Evolutionary conservation across 2,888 invertebrate genomes (phyloP).

Genomic region (Philhelius pedissequus): DNA sequence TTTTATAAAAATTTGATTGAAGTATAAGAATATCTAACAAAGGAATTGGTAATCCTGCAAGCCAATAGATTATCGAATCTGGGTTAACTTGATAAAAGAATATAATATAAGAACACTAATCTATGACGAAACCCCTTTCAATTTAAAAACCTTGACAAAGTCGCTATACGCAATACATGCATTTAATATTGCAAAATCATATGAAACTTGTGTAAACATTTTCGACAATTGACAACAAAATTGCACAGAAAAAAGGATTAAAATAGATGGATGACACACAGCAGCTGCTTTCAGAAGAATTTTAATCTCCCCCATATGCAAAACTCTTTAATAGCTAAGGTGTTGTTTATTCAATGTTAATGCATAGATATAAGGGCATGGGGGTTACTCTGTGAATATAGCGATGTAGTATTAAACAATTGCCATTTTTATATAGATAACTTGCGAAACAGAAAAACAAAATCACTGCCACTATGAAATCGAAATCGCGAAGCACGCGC

Average conservation of each 20-base stretch:
- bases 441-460: neutral
- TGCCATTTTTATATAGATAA: neutral
- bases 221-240: conserved; percentile 32
- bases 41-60: conserved; percentile 45
- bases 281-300: neutral
- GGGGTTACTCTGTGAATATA: conserved; percentile 3
- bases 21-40: conserved; percentile 13
- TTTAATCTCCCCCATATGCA: conserved; percentile 57
- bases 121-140: neutral
- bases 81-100: conserved; percentile 44
- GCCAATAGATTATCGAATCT: conserved; percentile 53
- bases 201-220: conserved; percentile 45
- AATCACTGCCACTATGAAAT: conserved; percentile 30
- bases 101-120: conserved; percentile 13
- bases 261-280: conserved; percentile 3
- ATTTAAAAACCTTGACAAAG: neutral
- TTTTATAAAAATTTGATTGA: conserved; percentile 16
- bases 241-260: conserved; percentile 44
- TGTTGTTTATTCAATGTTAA: neutral
- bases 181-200: conserved; percentile 3
- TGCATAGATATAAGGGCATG: conserved; percentile 23
- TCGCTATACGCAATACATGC: conserved; percentile 50
- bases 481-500: conserved; percentile 27
- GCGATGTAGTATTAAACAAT: conserved; percentile 16
- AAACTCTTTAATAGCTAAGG: conserved; percentile 33